These are phyloP conservation scores for Antheraea pernyi DNA, from an alignment of 1,140 invertebrate genomes.

Conservation along the genomic window DNA sequence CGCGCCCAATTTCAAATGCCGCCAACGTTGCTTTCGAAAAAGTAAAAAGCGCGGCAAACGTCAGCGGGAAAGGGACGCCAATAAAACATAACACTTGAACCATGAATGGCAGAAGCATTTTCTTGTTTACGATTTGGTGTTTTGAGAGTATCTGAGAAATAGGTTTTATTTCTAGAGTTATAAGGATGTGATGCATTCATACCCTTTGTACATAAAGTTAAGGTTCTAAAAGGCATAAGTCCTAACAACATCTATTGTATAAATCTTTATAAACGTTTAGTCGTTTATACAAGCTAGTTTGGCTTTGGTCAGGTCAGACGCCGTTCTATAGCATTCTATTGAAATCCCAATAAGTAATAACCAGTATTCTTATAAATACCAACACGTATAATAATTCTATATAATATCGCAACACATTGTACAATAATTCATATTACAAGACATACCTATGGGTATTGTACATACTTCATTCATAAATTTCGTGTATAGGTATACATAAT, in stretches of 20 bases:
- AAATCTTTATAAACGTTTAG: not conserved
- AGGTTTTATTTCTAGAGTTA: slow-evolving; percentile 69
- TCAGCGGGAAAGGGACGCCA: slow-evolving; percentile 72
- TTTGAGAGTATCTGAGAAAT: slow-evolving; percentile 67
- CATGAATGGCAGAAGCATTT: slow-evolving; percentile 57
- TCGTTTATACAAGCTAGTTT: too few species aligned
- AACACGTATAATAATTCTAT: too few species aligned
- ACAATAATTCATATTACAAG: too few species aligned
- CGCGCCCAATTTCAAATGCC: slow-evolving; percentile 75
- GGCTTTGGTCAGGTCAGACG: too few species aligned
- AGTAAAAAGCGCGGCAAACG: slow-evolving; percentile 74
- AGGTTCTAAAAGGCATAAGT: slow-evolving; percentile 57
- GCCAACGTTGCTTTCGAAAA: slow-evolving; percentile 73
- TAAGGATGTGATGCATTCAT: slow-evolving; percentile 47
- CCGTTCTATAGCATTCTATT: too few species aligned
- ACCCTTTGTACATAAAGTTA: slow-evolving; percentile 54
- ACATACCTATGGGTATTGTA: too few species aligned
- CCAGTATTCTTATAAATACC: too few species aligned
- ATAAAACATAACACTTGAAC: slow-evolving; percentile 69
- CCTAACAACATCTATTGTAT: not conserved
- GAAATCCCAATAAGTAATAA: too few species aligned
- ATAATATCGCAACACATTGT: too few species aligned
- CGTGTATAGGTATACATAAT: too few species aligned
- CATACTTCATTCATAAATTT: too few species aligned
- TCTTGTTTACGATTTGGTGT: slow-evolving; percentile 77